Evolutionary conservation across 2,113 vertebrate genomes (phyloP).

Genomic region (Nicator chloris): DNA sequence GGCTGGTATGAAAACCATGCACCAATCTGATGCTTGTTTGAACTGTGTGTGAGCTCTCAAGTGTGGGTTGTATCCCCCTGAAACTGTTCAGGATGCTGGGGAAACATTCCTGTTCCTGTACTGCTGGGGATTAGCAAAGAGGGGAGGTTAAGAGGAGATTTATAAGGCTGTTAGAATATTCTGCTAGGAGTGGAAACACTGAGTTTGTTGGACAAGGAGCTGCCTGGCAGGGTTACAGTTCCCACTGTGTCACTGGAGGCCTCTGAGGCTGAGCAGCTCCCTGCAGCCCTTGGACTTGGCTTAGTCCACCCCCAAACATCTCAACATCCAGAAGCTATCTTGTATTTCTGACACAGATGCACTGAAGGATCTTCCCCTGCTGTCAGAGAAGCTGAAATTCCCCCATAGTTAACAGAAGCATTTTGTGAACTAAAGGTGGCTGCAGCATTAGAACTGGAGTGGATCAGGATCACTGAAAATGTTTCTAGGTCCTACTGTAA

Average conservation of each 20-base stretch:
- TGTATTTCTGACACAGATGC: background rate
- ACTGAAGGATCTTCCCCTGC: background rate
- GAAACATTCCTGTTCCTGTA: background rate
- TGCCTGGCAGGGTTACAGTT: background rate
- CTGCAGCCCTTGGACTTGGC: background rate
- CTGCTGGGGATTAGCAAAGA: background rate
- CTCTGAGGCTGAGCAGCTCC: background rate
- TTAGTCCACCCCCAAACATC: background rate
- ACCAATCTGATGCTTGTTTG: constrained; percentile 48
- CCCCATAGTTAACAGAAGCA: background rate
- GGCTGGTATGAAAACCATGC: constrained; percentile 52
- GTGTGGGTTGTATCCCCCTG: background rate
- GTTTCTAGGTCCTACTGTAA: background rate
- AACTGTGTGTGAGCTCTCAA: constrained; percentile 7
- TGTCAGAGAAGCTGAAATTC: background rate
- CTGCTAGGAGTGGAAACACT: background rate
- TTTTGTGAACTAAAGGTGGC: background rate
- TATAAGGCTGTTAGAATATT: background rate
- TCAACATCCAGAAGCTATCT: fast-evolving
- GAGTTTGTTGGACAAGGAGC: background rate
- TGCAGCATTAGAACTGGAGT: background rate
- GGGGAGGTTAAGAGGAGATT: background rate
- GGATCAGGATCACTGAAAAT: background rate
- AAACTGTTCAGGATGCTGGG: background rate
- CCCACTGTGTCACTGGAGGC: background rate